A percentile compares a stretch with the other conserved stretches of the same genome.
These are phyloP conservation scores for Dysdera silvatica DNA, from an alignment of 1,140 invertebrate species.

Conservation along the genomic window DNA sequence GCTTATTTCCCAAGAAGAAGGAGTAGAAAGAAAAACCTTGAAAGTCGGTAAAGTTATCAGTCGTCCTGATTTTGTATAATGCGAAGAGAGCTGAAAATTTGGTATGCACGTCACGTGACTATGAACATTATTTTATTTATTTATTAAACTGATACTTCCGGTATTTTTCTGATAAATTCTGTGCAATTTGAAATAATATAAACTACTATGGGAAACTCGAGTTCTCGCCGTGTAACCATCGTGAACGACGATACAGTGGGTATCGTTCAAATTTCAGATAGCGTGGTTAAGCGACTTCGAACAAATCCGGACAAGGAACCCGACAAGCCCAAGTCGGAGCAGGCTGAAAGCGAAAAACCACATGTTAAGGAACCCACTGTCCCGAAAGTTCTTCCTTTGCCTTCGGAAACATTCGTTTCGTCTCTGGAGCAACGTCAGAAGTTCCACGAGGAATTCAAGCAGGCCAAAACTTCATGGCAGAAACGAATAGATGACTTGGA, in stretches of 20 bases:
- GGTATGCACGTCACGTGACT: too few species aligned
- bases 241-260: slow-evolving; percentile 25
- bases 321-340: not conserved
- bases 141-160: too few species aligned
- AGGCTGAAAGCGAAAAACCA: not conserved
- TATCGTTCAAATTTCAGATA: slow-evolving; percentile 25
- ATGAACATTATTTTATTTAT: too few species aligned
- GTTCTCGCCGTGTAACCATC: slow-evolving; percentile 14
- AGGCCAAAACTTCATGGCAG: slow-evolving; percentile 20
- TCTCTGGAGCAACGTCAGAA: slow-evolving; percentile 22
- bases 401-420: slow-evolving; percentile 9
- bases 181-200: too few species aligned
- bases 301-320: slow-evolving; percentile 3
- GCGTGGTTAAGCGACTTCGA: slow-evolving; percentile 11
- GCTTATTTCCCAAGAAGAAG: too few species aligned
- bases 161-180: too few species aligned
- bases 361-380: not conserved
- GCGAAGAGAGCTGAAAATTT: too few species aligned
- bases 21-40: too few species aligned
- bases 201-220: slow-evolving; percentile 24
- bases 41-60: too few species aligned
- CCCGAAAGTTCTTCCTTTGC: slow-evolving; percentile 6
- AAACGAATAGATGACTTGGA: slow-evolving; percentile 16
- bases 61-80: too few species aligned
- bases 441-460: slow-evolving; percentile 21